Conservation (phyloP, 1,140 invertebrate species). For the Zaprionus ornatus region DNA sequence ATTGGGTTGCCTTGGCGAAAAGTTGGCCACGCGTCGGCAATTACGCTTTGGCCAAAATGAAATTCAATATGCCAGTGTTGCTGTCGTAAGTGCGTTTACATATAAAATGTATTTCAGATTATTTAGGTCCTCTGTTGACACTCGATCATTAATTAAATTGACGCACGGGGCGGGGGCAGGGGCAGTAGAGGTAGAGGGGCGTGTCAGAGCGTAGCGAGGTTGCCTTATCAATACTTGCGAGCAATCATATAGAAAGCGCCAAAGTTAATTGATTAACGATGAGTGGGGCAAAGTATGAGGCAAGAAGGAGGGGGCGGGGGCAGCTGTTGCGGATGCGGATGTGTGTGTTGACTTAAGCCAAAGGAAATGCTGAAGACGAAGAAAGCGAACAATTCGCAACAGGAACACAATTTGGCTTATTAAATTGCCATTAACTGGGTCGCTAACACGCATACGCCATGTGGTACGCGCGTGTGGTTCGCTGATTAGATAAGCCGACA, state of each 20-base stretch:
- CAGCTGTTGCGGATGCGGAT: conserved; percentile 10
- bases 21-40: conserved; percentile 43
- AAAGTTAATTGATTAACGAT: conserved; percentile 74
- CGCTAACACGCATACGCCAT: conserved; percentile 29
- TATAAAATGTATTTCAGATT: conserved; percentile 66
- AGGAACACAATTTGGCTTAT: conserved; percentile 71
- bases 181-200: not conserved
- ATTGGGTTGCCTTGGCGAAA: conserved; percentile 25
- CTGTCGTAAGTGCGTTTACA: not conserved
- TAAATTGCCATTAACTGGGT: conserved; percentile 64
- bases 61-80: conserved; percentile 50
- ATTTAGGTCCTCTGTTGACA: conserved; percentile 63
- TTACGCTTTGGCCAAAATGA: conserved; percentile 58
- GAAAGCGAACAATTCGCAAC: conserved; percentile 48
- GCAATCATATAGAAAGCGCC: conserved; percentile 58
- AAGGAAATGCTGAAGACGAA: conserved; percentile 5
- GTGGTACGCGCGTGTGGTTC: conserved; percentile 15
- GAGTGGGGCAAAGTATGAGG: not conserved
- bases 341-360: conserved; percentile 36
- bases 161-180: conserved; percentile 52
- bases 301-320: not conserved
- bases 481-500: conserved; percentile 60
- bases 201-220: not conserved
- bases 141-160: conserved; percentile 80
- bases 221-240: conserved; percentile 6